Evolutionary conservation across 2,113 vertebrate genomes (phyloP), one percentile per base, ranked within the genome.

Genomic region (Perccottus glenii): DNA sequence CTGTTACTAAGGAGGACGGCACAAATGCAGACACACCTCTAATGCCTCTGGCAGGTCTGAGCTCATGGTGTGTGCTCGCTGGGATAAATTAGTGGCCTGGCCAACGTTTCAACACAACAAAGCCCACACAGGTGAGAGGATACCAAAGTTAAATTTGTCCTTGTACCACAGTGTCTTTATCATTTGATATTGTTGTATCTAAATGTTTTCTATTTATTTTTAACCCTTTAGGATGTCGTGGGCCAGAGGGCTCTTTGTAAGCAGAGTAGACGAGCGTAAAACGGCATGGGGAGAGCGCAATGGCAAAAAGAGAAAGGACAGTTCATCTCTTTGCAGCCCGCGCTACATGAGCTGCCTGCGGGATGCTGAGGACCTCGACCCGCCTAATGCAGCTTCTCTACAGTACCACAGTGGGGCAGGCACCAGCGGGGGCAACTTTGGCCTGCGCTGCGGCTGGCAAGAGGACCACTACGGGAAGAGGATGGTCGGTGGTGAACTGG

Each of bases 341-440:
- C 95, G 93, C 80, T 97, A 97, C 81, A 95, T 98, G 95, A 98
- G 96, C 92, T 99, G 96, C 89, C 92, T 98, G 75, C 95, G 92
- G 83, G 95, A 96, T 81, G 90, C 93, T 2, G 96, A 96, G 88
- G 93, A 87, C 48, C 75, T 85, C 35, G 92, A 92, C 14, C 82
- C 87, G 2, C 76, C 85, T 15, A 80, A 78, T 52, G 71, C 47
- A 43, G 87, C 86, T 64, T 72, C 84, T 16, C 89, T 87, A 71
- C 85, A 88, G 61, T 90, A 89, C 77, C 85, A 85, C 27, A 84
- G 86, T 2, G 67, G 81, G 9, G 85, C 90, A 9, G 85, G 86
- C 14, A 75, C 87, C 77, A 91, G 80, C 0, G 63, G 87, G 57
- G 77, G 90, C 47, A 91, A 61, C 84, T 91, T 92, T 47, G 89